Conservation (phyloP, 1,140 invertebrate species). For the Rhagoletis pomonella region DNA sequence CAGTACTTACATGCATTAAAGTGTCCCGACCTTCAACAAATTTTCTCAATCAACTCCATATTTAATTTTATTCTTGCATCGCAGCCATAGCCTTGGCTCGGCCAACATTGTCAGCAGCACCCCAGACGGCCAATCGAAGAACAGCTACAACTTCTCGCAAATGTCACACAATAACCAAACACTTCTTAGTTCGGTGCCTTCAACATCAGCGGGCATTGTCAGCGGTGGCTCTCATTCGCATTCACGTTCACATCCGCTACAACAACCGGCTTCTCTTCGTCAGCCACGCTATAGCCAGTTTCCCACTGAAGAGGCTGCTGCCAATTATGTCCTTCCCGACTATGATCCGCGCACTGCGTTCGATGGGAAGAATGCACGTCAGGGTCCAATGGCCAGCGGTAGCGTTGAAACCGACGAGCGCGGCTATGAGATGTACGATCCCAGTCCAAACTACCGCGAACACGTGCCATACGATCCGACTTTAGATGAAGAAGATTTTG, state of each 20-base stretch:
- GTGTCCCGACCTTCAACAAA: background rate
- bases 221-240: slow-evolving; percentile 33
- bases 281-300: slow-evolving; percentile 39
- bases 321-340: slow-evolving; percentile 66
- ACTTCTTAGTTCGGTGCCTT: slow-evolving; percentile 59
- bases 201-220: slow-evolving; percentile 55
- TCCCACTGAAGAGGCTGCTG: slow-evolving; percentile 57
- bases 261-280: slow-evolving; percentile 47
- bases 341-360: slow-evolving; percentile 26
- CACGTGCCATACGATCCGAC: slow-evolving; percentile 39
- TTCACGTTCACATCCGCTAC: slow-evolving; percentile 34
- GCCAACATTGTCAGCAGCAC: slow-evolving; percentile 69
- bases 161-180: slow-evolving; percentile 57
- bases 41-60: background rate
- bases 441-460: slow-evolving; percentile 66
- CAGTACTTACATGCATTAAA: background rate
- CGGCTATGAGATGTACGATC: slow-evolving; percentile 68
- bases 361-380: background rate
- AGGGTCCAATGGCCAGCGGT: background rate
- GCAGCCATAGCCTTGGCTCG: slow-evolving; percentile 63
- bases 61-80: slow-evolving; percentile 9
- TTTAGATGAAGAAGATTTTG: slow-evolving; percentile 55
- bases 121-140: slow-evolving; percentile 62
- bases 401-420: slow-evolving; percentile 59
- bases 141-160: slow-evolving; percentile 56